Percentiles rank a stretch among this genome's conserved stretches.
Evolutionary conservation across 2,888 invertebrate species (phyloP).

Genomic region (Eulithis prunata): DNA sequence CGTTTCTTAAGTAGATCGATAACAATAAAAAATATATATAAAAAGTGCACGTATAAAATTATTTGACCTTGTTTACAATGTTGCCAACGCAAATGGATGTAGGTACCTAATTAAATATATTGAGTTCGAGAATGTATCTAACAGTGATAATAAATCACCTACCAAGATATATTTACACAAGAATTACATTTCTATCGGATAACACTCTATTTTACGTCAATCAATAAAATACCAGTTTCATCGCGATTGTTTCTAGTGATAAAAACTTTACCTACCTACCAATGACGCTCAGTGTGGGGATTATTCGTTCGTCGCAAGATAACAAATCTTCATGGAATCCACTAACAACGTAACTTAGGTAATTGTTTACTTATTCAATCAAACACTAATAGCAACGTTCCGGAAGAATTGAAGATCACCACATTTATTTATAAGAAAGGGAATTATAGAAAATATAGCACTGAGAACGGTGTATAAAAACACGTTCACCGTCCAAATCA

Average conservation of each 20-base stretch:
- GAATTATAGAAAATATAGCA: conserved; percentile 54
- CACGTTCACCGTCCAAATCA: conserved; percentile 53
- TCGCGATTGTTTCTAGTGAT: conserved; percentile 33
- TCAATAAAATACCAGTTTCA: conserved; percentile 19
- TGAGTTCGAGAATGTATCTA: no score
- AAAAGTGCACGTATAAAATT: no score
- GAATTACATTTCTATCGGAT: conserved; percentile 25
- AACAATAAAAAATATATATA: no score
- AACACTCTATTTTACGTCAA: conserved; percentile 11
- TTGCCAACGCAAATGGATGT: no score
- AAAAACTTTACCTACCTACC: conserved; percentile 8
- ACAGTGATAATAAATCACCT: no score
- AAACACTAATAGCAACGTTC: conserved; percentile 63
- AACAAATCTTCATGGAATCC: conserved; percentile 32
- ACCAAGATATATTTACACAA: conserved; percentile 22
- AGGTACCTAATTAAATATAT: no score
- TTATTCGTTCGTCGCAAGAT: conserved; percentile 28
- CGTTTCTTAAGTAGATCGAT: no score
- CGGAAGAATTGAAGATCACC: conserved; percentile 59
- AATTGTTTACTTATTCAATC: conserved; percentile 28
- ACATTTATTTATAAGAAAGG: conserved; percentile 57
- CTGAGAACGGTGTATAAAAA: conserved; percentile 51
- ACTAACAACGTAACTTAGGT: conserved; percentile 29
- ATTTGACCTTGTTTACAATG: no score
- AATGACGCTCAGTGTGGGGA: conserved; percentile 29